phyloP scores from a whole-genome alignment of 2,113 vertebrate genomes.

The Zosterops pallidus region DNA sequence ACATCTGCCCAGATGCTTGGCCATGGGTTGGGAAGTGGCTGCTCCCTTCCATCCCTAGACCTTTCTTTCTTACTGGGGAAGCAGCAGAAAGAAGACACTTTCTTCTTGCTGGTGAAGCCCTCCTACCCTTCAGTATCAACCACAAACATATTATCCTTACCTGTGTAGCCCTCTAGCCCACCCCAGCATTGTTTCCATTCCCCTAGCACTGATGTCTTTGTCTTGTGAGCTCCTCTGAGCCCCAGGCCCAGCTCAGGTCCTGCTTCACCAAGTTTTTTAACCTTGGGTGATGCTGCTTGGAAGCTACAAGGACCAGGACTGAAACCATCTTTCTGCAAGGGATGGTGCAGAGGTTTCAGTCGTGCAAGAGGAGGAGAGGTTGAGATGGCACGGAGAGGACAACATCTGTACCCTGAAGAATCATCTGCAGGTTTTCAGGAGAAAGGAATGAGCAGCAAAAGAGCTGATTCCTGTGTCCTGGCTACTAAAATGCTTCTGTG shows the following conservation, averaged over 20 bases:
- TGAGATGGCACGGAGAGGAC: not conserved
- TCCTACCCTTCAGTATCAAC: not conserved
- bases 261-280: not conserved
- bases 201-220: not conserved
- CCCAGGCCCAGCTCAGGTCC: not conserved
- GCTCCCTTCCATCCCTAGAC: not conserved
- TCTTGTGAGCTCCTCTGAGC: not conserved
- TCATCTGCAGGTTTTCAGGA: not conserved
- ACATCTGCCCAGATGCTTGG: not conserved
- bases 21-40: not conserved
- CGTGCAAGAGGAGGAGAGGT: not conserved
- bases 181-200: not conserved
- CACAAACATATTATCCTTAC: accelerated
- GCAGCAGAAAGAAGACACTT: not conserved
- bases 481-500: not conserved
- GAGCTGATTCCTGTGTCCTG: not conserved
- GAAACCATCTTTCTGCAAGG: not conserved
- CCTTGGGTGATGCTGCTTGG: not conserved
- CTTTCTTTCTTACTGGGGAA: not conserved
- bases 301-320: not conserved
- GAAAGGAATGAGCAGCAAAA: not conserved
- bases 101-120: not conserved
- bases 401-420: not conserved
- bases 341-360: not conserved
- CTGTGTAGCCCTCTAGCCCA: not conserved